These are phyloP conservation scores for Trypoxylon attenuatum DNA, from an alignment of 2,888 invertebrate species.

Conservation along the genomic window DNA sequence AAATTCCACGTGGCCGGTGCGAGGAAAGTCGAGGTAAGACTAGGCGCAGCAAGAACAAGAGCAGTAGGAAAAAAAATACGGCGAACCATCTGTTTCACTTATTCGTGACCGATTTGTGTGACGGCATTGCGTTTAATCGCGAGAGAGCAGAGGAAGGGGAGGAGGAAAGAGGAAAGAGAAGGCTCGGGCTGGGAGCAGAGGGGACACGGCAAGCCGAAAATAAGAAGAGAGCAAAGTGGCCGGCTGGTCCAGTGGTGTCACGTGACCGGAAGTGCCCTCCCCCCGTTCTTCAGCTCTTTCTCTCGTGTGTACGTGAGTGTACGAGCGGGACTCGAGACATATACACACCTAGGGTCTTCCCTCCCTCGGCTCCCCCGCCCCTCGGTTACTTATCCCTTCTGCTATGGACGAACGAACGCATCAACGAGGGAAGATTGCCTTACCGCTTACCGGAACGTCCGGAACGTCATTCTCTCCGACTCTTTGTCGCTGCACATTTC, in stretches of 20 bases:
- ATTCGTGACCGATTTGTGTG: constrained; percentile 54
- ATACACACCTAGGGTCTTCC: constrained; percentile 9
- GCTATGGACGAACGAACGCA: constrained; percentile 40
- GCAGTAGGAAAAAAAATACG: neutral
- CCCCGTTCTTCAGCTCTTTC: constrained; percentile 41
- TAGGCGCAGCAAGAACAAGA: no score
- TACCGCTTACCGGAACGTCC: constrained; percentile 40
- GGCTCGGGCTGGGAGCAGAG: constrained; percentile 10
- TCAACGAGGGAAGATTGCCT: constrained; percentile 52
- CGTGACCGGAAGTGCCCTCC: constrained; percentile 73
- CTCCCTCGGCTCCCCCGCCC: constrained; percentile 17
- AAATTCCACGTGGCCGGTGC: constrained; percentile 12
- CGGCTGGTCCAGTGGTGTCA: constrained; percentile 70
- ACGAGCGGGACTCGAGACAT: no score
- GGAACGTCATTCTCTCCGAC: constrained; percentile 35
- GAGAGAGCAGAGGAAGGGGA: constrained; percentile 21
- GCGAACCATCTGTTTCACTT: constrained; percentile 37
- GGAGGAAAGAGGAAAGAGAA: constrained; percentile 6
- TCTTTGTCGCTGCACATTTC: constrained; percentile 3
- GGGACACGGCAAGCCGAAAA: constrained; percentile 70
- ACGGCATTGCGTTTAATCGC: constrained; percentile 49
- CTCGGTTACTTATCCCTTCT: constrained; percentile 50
- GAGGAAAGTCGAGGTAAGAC: no score
- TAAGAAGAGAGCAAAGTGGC: constrained; percentile 74
- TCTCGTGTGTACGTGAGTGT: constrained; percentile 41